Base-by-base conservation (phyloP, 1,140 invertebrate species). In the Ostrea edulis region DNA sequence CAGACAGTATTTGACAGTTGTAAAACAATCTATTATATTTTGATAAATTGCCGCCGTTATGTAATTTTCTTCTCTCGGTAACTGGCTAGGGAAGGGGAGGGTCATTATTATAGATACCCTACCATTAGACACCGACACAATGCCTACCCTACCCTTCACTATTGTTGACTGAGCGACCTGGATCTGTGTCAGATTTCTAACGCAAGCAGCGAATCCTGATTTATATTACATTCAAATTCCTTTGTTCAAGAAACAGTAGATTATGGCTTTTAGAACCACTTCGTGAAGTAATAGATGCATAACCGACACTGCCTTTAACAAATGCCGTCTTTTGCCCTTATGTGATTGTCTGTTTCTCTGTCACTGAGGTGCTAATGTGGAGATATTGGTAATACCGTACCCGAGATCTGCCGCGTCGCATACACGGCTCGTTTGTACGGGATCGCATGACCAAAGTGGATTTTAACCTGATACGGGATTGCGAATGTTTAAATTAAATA, bases 221-320 rank as follows among this genome's bases (percentile, higher is more conserved):
- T 77, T 77, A 14, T 77, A 77, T 77, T 25, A 77, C 68, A 77
- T 77, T 25, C 68, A 77, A 77, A 77, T 77, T 17, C 29, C 8
- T 77, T 77, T 77, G 68, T 77, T 35, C 25, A 25, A 77, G 25
- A 77, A 77, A 77, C 68, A 77, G 22, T 77, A 77, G 68, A 77
- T 77, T 77, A 29, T 29, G 35, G 68, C 25, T 77, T 35, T 25
- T 9, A 77, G 29, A 77, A 29, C 17, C 29, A 35, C 29, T 77
- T 14, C 11, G 65, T 71, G 8, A 12, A 71, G 25, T 22, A 71
- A 29, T 25, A 35, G 25, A 35, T 77, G 68, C 68, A 35, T 35
- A 77, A 62, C 17, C 55, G 55, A n/a, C 12, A 62, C 55, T 62
- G 55, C 25, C 22, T 77, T 77, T 35, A 77, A 77, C 9, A 35